Base-by-base conservation (phyloP, 2,113 vertebrate genomes). In the Equus quagga region DNA sequence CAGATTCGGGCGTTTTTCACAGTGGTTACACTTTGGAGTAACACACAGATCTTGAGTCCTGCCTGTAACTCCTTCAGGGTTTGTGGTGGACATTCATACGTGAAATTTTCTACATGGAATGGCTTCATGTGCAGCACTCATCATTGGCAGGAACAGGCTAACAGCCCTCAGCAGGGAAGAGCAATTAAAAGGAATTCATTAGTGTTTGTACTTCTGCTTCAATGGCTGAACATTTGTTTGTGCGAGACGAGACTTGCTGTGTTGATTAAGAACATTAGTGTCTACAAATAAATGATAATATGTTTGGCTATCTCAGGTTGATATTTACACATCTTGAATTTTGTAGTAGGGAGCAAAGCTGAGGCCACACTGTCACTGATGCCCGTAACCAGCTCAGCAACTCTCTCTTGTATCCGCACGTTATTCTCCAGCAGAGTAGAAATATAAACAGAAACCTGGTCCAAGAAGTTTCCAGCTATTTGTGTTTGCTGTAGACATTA, bases 301-400 rank as follows among this genome's bases (percentile, higher is more conserved):
- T 46, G 58, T 83, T 90, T 96, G 94, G 44, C 56, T 69, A 2
- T 44, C 72, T 44, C 6, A 21, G 54, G 54, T 56, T 86, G 82
- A 80, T 94, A 76, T 90, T 96, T 92, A 49, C 51, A 85, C 60
- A 19, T 36, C 90, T 84, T 94, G 46, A 92, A 46, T 93, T 94
- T 78, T 90, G 36, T 65, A 62, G 11, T 17, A 82, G 73, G 51
- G 54, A 91, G 67, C 78, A 91, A 96, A 82, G 64, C 62, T 10
- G 51, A 91, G 33, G 56, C 62, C 49, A 44, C 12, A 18, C 51
- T 58, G 64, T 96, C 56, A 36, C 60, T 28, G 49, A 44, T 41
- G 33, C 3, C 56, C 31, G 26, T 36, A 28, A 33, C 17, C 8
- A 44, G 58, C 51, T 90, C 78, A 72, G 31, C n/a, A 67, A 81